Base-by-base conservation (phyloP, 2,888 invertebrate species). In the Tachystola acroxantha region DNA sequence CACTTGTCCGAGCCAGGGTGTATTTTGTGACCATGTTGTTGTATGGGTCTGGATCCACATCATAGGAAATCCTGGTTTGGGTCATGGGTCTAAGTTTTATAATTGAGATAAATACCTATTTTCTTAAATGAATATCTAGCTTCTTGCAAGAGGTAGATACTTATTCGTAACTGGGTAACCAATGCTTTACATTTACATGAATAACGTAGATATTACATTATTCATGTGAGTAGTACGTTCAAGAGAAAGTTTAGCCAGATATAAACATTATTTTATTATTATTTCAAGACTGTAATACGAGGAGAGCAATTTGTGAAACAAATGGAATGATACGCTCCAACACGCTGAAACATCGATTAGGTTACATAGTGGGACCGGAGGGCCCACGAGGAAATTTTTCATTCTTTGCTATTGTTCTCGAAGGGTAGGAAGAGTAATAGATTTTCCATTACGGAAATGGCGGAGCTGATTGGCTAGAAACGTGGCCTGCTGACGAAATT, bases 371-470 rank as follows among this genome's bases (percentile, higher is more conserved):
- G 49, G 47, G 53, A 31, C 40, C 26, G 29, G 24, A 24, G 34
- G 36, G 36, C 33, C 28, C 27, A 10, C 22, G 24, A 32, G 40
- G 45, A 24, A 37, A 46, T 11, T 39, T 54, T 50, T 55, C 57
- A 59, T 58, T 55, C 57, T 57, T 55, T 55, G 47, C 51, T 44
- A 59, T 62, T 67, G 58, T 61, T 57, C 53, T 46, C 52, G 43
- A 46, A 29, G 47, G 55, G 50, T 37, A 48, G 48, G 48, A 42
- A 54, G 51, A 58, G 54, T 66, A 67, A 70, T 70, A 66, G 67
- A 64, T 70, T 66, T 65, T 66, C 63, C 64, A 70, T 73, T 69
- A 70, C 46, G 50, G 43, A 43, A 55, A 63, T 50, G 53, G 57
- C 45, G 47, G 52, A 48, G 45, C 48, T 59, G 58, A 61, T 64